Evolutionary conservation across 2,888 invertebrate species (phyloP).

Genomic region (Xylota sylvarum): DNA sequence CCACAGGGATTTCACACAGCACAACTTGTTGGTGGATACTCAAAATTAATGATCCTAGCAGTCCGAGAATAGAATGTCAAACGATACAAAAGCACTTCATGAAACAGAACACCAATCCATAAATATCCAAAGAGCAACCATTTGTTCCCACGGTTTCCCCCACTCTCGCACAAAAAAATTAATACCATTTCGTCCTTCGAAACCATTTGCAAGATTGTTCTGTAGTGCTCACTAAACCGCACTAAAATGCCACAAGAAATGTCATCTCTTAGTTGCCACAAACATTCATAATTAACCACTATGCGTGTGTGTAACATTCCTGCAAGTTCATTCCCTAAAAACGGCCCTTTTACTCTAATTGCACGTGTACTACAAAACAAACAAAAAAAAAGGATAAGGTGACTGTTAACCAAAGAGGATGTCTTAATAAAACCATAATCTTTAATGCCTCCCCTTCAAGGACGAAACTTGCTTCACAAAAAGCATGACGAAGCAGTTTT

Average conservation of each 20-base stretch:
- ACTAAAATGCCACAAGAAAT: conserved; percentile 6
- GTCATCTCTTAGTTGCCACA: not conserved
- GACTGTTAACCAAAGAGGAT: too few species aligned
- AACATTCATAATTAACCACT: not conserved
- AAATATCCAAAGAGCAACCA: not conserved
- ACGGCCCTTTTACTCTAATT: conserved; percentile 7
- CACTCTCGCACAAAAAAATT: not conserved
- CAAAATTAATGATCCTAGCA: too few species aligned
- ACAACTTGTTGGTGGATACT: too few species aligned
- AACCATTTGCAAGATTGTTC: conserved; percentile 7
- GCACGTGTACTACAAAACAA: not conserved
- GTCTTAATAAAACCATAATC: not conserved
- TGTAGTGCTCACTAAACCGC: not conserved
- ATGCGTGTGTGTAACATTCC: not conserved
- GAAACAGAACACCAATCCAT: not conserved
- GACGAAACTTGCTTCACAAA: not conserved
- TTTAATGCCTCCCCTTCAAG: conserved; percentile 6
- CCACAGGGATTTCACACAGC: too few species aligned
- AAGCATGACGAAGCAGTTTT: not conserved
- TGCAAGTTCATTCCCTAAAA: not conserved
- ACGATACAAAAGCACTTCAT: not conserved
- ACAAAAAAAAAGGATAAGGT: not conserved
- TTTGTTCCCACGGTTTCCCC: not conserved
- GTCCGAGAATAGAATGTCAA: not conserved
- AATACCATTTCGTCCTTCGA: not conserved